Conservation (phyloP, 2,797 vertebrate species). For the Acanthurus lineatus region DNA sequence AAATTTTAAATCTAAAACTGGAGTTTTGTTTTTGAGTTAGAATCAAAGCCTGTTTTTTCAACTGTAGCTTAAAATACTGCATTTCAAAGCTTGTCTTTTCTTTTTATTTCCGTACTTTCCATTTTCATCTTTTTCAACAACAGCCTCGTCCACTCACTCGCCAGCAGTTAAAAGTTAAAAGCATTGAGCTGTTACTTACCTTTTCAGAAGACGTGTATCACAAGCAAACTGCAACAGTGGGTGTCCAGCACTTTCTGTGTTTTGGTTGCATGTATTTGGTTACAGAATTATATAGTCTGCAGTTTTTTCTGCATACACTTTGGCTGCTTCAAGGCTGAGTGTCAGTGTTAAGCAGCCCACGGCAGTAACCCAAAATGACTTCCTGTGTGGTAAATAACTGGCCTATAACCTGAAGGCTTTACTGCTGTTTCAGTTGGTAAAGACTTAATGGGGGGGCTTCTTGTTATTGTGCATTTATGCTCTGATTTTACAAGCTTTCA, state of each 20-base stretch:
- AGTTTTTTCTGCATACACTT: slow-evolving; percentile 25
- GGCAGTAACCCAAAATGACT: slow-evolving; percentile 63
- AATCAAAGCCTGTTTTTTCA: slow-evolving; percentile 6
- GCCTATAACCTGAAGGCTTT: slow-evolving; percentile 46
- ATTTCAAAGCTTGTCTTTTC: slow-evolving; percentile 13
- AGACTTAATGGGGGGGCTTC: not conserved
- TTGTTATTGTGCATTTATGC: not conserved
- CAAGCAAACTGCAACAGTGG: slow-evolving; percentile 12
- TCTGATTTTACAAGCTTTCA: not conserved
- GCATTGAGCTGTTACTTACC: slow-evolving; percentile 47
- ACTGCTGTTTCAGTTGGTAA: slow-evolving; percentile 9
- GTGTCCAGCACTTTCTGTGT: slow-evolving; percentile 26
- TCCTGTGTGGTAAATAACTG: slow-evolving; percentile 75
- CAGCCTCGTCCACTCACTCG: not conserved
- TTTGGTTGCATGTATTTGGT: slow-evolving; percentile 11
- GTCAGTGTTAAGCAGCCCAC: slow-evolving; percentile 46
- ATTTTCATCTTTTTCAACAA: slow-evolving; percentile 40
- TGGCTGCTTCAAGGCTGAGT: slow-evolving; percentile 14
- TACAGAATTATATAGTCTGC: slow-evolving; percentile 6
- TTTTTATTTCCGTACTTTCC: slow-evolving; percentile 1
- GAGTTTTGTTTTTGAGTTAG: slow-evolving; percentile 2
- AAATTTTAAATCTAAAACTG: not conserved
- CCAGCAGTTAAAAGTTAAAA: slow-evolving; percentile 1
- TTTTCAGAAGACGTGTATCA: slow-evolving; percentile 45
- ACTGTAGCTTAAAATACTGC: slow-evolving; percentile 4